Evolutionary conservation across 2,113 vertebrate species (phyloP).

Genomic region (Coryphaenoides rupestris): DNA sequence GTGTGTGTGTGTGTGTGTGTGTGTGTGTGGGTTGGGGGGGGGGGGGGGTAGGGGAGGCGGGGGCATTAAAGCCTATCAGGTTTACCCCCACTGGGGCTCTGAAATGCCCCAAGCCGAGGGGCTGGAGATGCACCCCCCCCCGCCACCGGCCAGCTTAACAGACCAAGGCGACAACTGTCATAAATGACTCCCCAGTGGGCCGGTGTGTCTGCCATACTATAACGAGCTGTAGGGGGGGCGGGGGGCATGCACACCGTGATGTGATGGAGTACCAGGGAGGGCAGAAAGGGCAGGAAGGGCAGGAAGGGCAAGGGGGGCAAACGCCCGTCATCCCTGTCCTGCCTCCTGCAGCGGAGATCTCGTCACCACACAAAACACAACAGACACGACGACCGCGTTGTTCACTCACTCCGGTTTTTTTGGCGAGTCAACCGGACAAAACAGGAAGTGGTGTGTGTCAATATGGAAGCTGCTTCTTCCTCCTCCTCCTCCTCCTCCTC

Average conservation of each 20-base stretch:
- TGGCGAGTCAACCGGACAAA: no score
- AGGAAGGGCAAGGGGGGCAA: conserved; percentile 1
- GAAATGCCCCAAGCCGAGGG: conserved; percentile 60
- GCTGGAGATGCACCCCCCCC: conserved; percentile 61
- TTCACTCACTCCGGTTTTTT: no score
- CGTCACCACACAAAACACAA: not conserved
- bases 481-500: no score
- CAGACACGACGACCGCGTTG: no score
- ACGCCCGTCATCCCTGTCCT: conserved; percentile 2
- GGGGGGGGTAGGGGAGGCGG: conserved; percentile 29
- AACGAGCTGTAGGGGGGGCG: conserved; percentile 28
- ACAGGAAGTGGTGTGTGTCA: no score
- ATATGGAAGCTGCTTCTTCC: no score
- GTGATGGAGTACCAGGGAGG: not conserved
- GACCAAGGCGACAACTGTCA: conserved; percentile 73
- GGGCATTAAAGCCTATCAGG: conserved; percentile 68
- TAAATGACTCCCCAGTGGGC: conserved; percentile 67
- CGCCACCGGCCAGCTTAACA: conserved; percentile 59
- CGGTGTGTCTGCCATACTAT: conserved; percentile 55
- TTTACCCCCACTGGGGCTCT: conserved; percentile 61
- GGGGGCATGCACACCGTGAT: conserved; percentile 22
- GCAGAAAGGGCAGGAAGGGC: no score
- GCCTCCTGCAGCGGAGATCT: conserved; percentile 1
- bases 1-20: no score
- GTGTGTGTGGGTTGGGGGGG: not conserved